Base-by-base conservation (phyloP, 2,888 invertebrate species). In the Drosophila anomelani region DNA sequence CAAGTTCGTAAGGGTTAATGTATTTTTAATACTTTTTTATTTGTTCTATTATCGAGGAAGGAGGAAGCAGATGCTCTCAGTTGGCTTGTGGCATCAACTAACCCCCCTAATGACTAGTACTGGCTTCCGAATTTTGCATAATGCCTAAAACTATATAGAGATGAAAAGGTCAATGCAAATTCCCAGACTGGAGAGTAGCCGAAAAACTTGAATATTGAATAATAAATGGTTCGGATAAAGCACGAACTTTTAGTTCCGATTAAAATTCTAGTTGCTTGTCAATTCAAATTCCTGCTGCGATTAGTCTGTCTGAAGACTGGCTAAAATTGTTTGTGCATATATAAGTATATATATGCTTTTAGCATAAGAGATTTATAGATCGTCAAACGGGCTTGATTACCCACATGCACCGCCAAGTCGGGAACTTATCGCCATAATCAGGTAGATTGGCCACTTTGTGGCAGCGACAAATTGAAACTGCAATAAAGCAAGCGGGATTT, bases 401-500 rank as follows among this genome's bases (percentile, higher is more conserved):
- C 47, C 47, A 29, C 29, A 47, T 47, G 56, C 39, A 43, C 20
- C 43, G 43, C 10, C 46, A 10, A 38, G 20, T 4, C 6, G 10
- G 8, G 20, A 41, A 29, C 34, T 47, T 56, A 51, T 51, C n/a
- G 47, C 34, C 17, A 69, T 32, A 69, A 39, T 41, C 38, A 29
- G 26, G 17, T 17, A 17, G 32, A 23, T 36, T 68, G 32, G 23
- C 69, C 69, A 34, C 23, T 46, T 6, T 23, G 53, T 20, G 44
- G 26, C n/a, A 32, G n/a, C 32, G 54, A 32, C 20, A 29, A 53
- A 29, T 51, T 53, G n/a, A n/a, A 32, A 49, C n/a, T 64, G 49
- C 67, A 64, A 64, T 64, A 64, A 64, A 51, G 47, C 29, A 46
- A 68, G 68, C 69, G 46, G 39, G 39, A 47, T 69, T 56, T 68